Percentiles rank a stretch among this genome's conserved stretches.
Evolutionary conservation across 2,888 invertebrate species (phyloP).

Genomic region (Kuschelorhynchus macadamiae): DNA sequence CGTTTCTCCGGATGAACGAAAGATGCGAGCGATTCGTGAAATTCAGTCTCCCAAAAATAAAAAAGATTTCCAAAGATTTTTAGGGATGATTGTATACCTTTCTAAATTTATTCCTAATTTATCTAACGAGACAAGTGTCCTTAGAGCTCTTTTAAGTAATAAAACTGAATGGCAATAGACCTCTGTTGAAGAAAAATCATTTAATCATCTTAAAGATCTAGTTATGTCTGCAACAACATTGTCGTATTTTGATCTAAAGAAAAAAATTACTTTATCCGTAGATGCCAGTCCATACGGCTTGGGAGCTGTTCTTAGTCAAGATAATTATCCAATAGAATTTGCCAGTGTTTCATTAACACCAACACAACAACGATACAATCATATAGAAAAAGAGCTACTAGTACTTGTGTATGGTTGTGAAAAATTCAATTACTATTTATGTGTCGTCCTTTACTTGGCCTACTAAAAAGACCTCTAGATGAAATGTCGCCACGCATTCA

Average conservation of each 20-base stretch:
- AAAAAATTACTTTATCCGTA: slow-evolving; percentile 44
- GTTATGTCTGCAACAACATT: slow-evolving; percentile 16
- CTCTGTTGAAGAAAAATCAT: slow-evolving; percentile 13
- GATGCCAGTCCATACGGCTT: slow-evolving; percentile 50
- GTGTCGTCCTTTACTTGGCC: too few relatives aligned
- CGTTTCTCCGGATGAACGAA: slow-evolving; percentile 22
- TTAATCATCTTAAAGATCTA: slow-evolving; percentile 24
- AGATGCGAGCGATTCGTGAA: slow-evolving; percentile 28
- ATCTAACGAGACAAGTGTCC: slow-evolving; percentile 43
- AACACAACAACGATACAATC: neutral
- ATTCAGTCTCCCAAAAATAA: slow-evolving; percentile 17
- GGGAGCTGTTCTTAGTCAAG: slow-evolving; percentile 39
- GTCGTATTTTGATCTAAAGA: slow-evolving; percentile 33
- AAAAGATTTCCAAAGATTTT: slow-evolving; percentile 40
- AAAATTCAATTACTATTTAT: neutral
- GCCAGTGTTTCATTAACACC: neutral
- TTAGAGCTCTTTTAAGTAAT: slow-evolving; percentile 49
- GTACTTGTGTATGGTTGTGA: neutral
- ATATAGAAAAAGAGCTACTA: neutral
- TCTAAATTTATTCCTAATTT: slow-evolving; percentile 53
- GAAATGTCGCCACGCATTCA: neutral
- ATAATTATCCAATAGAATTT: neutral
- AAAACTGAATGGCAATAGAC: slow-evolving; percentile 42
- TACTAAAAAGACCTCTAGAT: neutral
- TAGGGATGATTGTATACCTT: slow-evolving; percentile 54